Conservation (phyloP, 1,140 invertebrate species). For the Odontomachus brunneus region DNA sequence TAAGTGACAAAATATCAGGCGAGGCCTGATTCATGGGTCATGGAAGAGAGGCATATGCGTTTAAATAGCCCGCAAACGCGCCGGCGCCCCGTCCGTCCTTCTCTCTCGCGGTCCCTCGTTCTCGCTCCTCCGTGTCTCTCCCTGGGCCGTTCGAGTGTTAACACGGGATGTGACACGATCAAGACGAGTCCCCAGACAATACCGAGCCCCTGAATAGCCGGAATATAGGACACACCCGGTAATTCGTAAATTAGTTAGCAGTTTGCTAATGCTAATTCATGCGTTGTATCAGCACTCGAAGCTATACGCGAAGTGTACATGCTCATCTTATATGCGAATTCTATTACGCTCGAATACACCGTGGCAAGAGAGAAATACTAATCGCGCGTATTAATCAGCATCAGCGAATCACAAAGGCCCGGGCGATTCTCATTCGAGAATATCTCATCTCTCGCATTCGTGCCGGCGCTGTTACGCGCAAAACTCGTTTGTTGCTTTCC, state of each 20-base stretch:
- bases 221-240: neutral
- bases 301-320: neutral
- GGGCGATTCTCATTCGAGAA: neutral
- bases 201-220: neutral
- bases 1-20: neutral
- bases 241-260: slow-evolving; percentile 42
- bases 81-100: neutral
- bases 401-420: slow-evolving; percentile 46
- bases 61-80: neutral
- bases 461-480: neutral
- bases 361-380: slow-evolving; percentile 35
- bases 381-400: slow-evolving; percentile 51
- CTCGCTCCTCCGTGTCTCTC: too few species aligned
- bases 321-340: slow-evolving; percentile 53
- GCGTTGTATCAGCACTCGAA: slow-evolving; percentile 29
- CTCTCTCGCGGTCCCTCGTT: neutral
- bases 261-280: slow-evolving; percentile 42
- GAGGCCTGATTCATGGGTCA: neutral
- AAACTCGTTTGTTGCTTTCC: slow-evolving; percentile 27
- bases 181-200: slow-evolving; percentile 30
- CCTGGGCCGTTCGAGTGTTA: neutral
- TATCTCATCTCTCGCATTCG: slow-evolving; percentile 1
- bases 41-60: neutral
- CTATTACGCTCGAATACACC: slow-evolving; percentile 26
- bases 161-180: slow-evolving; percentile 30